These are phyloP conservation scores for Tipula confusa DNA, from an alignment of 2,888 invertebrate species.

Conservation along the genomic window DNA sequence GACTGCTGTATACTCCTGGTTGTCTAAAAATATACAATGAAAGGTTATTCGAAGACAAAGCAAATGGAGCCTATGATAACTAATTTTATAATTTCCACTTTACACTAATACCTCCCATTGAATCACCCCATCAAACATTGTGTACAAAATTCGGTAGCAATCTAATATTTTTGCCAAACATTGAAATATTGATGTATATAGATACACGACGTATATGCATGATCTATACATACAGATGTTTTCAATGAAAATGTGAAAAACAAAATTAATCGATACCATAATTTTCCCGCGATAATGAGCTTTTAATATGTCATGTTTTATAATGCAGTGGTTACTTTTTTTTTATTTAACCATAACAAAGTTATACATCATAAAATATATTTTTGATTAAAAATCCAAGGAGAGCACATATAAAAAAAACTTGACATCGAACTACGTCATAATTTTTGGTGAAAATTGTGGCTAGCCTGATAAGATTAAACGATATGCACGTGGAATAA, in stretches of 20 bases:
- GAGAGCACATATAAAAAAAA: neutral
- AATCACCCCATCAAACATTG: too few species aligned
- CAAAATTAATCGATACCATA: neutral
- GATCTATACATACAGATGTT: neutral
- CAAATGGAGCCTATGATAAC: too few species aligned
- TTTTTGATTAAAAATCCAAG: neutral
- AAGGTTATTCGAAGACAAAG: too few species aligned
- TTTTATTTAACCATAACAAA: neutral
- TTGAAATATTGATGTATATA: neutral
- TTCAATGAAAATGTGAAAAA: neutral
- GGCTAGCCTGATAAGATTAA: neutral
- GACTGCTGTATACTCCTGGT: too few species aligned
- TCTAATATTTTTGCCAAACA: neutral
- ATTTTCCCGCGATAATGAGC: neutral
- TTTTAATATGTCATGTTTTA: neutral
- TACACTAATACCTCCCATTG: too few species aligned
- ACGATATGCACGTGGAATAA: neutral
- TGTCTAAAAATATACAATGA: too few species aligned
- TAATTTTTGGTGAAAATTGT: neutral
- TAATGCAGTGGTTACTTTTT: too few species aligned
- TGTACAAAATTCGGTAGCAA: too few species aligned
- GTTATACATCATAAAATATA: neutral
- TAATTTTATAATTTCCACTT: too few species aligned
- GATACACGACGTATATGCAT: neutral
- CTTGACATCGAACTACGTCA: neutral